phyloP scores from a whole-genome alignment of 2,113 vertebrate species.

The Microtus oregoni region DNA sequence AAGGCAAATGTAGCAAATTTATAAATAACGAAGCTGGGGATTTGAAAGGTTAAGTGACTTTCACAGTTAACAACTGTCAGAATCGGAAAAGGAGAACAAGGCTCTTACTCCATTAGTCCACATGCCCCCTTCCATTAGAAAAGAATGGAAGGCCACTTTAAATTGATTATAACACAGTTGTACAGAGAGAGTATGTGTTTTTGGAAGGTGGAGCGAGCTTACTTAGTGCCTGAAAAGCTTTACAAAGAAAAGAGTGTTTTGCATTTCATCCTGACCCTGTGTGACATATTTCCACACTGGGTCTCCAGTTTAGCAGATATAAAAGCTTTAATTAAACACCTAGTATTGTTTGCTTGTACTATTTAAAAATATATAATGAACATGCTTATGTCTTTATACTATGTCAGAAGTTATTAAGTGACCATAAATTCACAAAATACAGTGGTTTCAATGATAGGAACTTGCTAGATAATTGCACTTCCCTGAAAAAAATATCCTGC shows the following conservation, averaged over 20 bases:
- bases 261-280: background rate
- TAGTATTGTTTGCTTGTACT: background rate
- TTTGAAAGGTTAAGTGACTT: constrained; percentile 9
- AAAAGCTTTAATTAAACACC: background rate
- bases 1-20: background rate
- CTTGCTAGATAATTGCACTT: background rate
- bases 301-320: background rate
- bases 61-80: background rate
- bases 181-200: background rate
- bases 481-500: background rate
- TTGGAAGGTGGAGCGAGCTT: background rate
- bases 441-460: background rate
- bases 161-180: background rate
- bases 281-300: too few species aligned
- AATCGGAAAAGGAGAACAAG: background rate
- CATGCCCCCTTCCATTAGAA: background rate
- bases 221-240: background rate
- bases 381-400: background rate
- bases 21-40: background rate
- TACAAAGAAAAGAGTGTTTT: background rate
- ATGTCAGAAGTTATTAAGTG: background rate
- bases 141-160: background rate
- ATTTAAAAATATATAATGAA: background rate
- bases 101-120: background rate
- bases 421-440: background rate